phyloP scores from a whole-genome alignment of 2,888 invertebrate species.

The Polia nebulosa region DNA sequence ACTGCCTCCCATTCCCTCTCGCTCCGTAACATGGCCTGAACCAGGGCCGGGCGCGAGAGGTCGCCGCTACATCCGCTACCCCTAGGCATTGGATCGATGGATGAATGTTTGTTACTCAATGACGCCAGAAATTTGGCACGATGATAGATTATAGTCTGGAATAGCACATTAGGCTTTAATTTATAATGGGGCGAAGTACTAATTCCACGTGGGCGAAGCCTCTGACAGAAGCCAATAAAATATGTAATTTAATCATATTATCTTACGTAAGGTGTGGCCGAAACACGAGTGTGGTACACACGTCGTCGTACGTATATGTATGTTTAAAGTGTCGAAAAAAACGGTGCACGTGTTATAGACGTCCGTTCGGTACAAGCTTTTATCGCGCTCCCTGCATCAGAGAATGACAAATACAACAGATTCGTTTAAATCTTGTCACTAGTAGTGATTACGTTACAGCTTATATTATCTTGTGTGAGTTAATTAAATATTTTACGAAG shows the following conservation, averaged over 20 bases:
- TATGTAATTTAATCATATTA: slow-evolving; percentile 26
- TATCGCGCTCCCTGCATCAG: slow-evolving; percentile 8
- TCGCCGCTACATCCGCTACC: no score
- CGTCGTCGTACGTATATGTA: not conserved
- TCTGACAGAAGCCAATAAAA: no score
- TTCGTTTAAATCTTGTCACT: slow-evolving; percentile 19
- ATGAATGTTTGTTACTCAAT: no score
- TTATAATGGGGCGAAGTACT: no score
- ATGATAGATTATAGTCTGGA: no score
- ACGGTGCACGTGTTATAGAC: slow-evolving; percentile 22
- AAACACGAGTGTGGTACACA: slow-evolving; percentile 17
- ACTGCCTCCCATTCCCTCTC: no score
- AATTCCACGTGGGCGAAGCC: no score
- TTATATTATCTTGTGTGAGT: slow-evolving; percentile 1
- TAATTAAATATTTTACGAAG: not conserved
- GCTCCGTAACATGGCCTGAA: no score
- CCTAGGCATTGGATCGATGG: no score
- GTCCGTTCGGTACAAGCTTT: slow-evolving; percentile 12
- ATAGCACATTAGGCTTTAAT: no score
- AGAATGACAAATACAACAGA: slow-evolving; percentile 14
- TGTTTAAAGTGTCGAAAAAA: slow-evolving; percentile 12
- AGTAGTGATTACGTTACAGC: not conserved
- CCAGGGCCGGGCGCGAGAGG: no score
- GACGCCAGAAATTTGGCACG: no score
- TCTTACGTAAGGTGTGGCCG: slow-evolving; percentile 18